phyloP scores from a whole-genome alignment of 2,888 invertebrate species.

The Ennomos fuscantarius region DNA sequence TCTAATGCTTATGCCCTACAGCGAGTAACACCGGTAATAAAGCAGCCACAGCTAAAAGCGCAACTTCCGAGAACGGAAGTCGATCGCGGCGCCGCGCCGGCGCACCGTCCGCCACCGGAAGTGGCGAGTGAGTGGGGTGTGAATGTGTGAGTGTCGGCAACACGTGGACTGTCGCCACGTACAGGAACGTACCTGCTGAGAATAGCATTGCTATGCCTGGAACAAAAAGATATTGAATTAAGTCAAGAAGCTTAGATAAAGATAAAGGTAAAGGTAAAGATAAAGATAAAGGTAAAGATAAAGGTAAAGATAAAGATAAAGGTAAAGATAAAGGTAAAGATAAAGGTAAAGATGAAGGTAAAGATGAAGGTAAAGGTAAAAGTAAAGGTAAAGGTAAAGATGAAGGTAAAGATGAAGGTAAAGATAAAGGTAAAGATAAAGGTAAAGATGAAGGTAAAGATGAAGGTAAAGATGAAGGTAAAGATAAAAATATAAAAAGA shows the following conservation, averaged over 20 bases:
- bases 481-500: neutral
- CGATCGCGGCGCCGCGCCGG: conserved; percentile 74
- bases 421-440: too few relatives aligned
- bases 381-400: too few relatives aligned
- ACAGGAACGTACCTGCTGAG: conserved; percentile 99
- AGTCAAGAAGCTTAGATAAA: neutral
- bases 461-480: too few relatives aligned
- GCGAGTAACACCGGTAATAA: conserved; percentile 95
- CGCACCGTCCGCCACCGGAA: conserved; percentile 68
- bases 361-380: too few relatives aligned
- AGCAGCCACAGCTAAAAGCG: conserved; percentile 94
- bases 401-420: too few relatives aligned
- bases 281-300: too few relatives aligned
- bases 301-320: too few relatives aligned
- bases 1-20: conserved; percentile 94
- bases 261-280: too few relatives aligned
- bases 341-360: too few relatives aligned
- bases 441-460: too few relatives aligned
- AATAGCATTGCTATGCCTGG: conserved; percentile 97
- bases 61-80: conserved; percentile 91
- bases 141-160: conserved; percentile 94
- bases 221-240: too few relatives aligned
- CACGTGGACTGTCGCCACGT: conserved; percentile 99
- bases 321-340: too few relatives aligned
- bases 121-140: conserved; percentile 60